These are phyloP conservation scores for Acanthisitta chloris DNA, from an alignment of 2,113 vertebrate genomes.

Conservation along the genomic window DNA sequence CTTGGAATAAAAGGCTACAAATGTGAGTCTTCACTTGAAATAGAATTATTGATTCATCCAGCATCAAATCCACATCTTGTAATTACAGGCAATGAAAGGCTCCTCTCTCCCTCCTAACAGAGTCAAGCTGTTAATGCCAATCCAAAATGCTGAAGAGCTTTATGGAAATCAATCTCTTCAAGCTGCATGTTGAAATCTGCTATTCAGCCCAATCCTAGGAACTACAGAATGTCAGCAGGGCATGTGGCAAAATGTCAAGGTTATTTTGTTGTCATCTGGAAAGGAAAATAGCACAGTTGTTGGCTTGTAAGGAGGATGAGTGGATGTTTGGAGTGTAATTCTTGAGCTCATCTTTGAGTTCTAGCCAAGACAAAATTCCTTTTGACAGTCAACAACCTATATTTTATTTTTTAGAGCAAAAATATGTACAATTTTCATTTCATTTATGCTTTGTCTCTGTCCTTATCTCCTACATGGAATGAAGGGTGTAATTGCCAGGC, in stretches of 20 bases:
- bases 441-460: no score
- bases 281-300: neutral
- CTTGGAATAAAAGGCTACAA: constrained; percentile 19
- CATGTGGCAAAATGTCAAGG: neutral
- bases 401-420: neutral
- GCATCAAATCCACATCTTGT: neutral
- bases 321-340: neutral
- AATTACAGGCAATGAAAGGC: constrained; percentile 35
- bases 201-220: neutral
- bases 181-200: neutral
- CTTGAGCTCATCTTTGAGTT: neutral
- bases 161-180: neutral
- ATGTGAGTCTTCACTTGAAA: constrained; percentile 34
- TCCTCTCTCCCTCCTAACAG: neutral
- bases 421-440: neutral
- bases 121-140: neutral
- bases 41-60: constrained; percentile 39
- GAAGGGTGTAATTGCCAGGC: no score
- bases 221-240: neutral
- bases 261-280: neutral
- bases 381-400: neutral
- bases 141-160: neutral
- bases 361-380: neutral
- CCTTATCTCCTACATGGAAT: no score
- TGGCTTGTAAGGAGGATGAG: neutral